Conservation (phyloP, 2,113 vertebrate species). For the Chaetorhynchus papuensis region DNA sequence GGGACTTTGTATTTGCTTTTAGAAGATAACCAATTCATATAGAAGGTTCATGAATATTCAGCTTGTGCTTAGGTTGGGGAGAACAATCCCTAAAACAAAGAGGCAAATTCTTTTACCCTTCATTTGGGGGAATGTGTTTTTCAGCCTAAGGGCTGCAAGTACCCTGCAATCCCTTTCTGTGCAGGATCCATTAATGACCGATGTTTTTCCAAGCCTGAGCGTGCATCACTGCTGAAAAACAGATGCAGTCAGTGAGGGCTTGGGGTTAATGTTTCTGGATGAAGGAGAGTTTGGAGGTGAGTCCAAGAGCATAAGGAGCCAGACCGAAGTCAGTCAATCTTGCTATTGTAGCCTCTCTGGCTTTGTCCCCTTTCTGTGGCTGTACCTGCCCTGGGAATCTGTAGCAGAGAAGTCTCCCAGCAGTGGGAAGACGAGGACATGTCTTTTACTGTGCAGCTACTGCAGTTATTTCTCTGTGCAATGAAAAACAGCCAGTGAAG, state of each 20-base stretch:
- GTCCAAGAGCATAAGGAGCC: background rate
- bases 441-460: background rate
- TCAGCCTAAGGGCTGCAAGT: background rate
- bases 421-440: background rate
- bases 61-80: background rate
- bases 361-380: background rate
- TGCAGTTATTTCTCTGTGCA: background rate
- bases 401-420: background rate
- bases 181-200: background rate
- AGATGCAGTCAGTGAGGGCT: background rate
- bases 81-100: constrained; percentile 48
- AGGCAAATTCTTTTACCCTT: constrained; percentile 37
- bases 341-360: background rate
- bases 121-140: background rate
- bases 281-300: constrained; percentile 20
- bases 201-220: constrained; percentile 8
- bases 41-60: constrained; percentile 54
- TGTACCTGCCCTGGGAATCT: background rate
- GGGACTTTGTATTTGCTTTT: constrained; percentile 25
- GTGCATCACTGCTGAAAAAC: background rate
- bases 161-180: background rate
- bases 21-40: constrained; percentile 43
- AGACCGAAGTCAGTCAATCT: background rate
- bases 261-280: background rate
- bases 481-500: background rate